Conservation (phyloP, 1,140 invertebrate genomes). For the Bacillus rossius region DNA sequence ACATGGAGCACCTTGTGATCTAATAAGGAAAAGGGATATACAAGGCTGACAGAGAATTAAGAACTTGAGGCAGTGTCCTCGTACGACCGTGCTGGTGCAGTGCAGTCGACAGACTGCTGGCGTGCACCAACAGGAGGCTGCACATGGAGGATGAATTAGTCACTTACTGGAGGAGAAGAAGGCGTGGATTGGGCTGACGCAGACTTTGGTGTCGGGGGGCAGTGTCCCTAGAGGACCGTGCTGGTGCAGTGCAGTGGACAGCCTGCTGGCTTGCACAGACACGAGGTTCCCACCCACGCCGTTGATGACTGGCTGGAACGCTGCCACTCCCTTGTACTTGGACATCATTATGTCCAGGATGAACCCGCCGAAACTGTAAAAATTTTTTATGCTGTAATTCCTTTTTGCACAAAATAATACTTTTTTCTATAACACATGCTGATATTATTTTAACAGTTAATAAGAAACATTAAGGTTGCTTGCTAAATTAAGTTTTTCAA, state of each 20-base stretch:
- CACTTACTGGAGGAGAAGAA: slow-evolving; percentile 77
- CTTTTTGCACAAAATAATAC: neutral
- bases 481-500: neutral
- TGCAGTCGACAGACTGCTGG: no score
- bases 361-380: slow-evolving; percentile 11
- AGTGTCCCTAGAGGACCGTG: slow-evolving; percentile 69
- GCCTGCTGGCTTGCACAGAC: slow-evolving; percentile 89
- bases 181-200: slow-evolving; percentile 74
- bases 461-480: neutral
- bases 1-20: no score
- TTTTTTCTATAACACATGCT: neutral
- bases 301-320: slow-evolving; percentile 90
- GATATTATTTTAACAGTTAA: neutral
- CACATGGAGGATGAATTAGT: no score
- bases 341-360: slow-evolving; percentile 44
- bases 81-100: no score
- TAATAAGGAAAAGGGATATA: no score
- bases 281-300: slow-evolving; percentile 96
- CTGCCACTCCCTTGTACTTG: slow-evolving; percentile 68
- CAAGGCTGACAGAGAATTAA: no score
- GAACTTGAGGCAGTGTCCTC: no score
- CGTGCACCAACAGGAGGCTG: no score
- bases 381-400: neutral
- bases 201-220: slow-evolving; percentile 64
- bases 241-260: slow-evolving; percentile 89